Base-by-base conservation (phyloP, 1,140 invertebrate genomes). In the Ceratosolen fusciceps region DNA sequence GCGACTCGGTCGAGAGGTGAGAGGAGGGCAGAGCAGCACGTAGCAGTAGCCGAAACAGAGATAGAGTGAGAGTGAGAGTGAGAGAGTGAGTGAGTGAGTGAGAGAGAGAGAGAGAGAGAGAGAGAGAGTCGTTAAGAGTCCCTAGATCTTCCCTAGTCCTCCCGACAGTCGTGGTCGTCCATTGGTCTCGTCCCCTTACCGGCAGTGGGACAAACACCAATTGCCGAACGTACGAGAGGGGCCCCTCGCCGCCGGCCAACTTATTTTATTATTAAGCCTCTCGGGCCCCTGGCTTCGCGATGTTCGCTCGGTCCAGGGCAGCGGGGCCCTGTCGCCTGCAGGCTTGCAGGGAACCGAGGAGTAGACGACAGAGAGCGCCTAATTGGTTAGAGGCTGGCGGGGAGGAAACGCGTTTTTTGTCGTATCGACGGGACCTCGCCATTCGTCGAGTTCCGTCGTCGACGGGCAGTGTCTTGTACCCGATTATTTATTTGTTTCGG, bases 371-470 rank as follows among this genome's bases (percentile, higher is more conserved):
- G 34, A 16, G 16, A 0, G 19, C 31, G 16, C 2, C 29, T 26
- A 60, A 65, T 65, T 37, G 60, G 60, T 65, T 37, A n/a, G 34
- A 7, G 5, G 19, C 19, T 37, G 16, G 3, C 60, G 19, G 31
- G 37, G 26, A 37, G 31, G 60, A 65, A 62, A 37, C 31, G 60
- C 31, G 31, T 37, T 65, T 65, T 65, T 65, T n/a, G n/a, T 65
- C 60, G 26, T 37, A 37, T 65, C 60, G 21, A 37, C 31, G 31
- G 31, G 29, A 16, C 14, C 3, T 60, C 10, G 58, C 58, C 31
- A 60, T 60, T 60, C 26, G 58, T 14, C 26, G 58, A n/a, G n/a
- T n/a, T n/a, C n/a, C n/a, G 16, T 43, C 39, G 39, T 43, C 5
- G 39, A 5, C 39, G 5, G 12, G 12, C 39, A 12, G 5, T 12